Percentiles rank a stretch among this genome's conserved stretches.
These are phyloP conservation scores for Anagyrus pseudococci DNA, from an alignment of 2,888 invertebrate genomes.

Conservation along the genomic window DNA sequence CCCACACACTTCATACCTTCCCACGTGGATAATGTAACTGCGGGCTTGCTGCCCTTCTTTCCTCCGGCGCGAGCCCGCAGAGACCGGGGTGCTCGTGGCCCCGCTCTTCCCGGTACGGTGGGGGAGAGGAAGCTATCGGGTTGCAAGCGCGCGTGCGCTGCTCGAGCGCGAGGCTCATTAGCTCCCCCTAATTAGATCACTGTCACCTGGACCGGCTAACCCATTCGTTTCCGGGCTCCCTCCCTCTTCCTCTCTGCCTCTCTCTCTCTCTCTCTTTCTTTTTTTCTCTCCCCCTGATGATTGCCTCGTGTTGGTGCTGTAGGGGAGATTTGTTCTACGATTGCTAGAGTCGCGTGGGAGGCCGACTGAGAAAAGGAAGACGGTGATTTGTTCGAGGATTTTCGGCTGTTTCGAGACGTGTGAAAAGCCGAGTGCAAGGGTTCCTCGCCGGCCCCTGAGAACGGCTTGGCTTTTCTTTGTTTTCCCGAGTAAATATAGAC, in stretches of 20 bases:
- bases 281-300: no score
- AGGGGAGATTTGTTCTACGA: background rate
- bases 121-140: slow-evolving; percentile 21
- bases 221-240: slow-evolving; percentile 24
- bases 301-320: no score
- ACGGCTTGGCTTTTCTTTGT: background rate
- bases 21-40: slow-evolving; percentile 61
- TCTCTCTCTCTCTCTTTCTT: no score
- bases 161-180: slow-evolving; percentile 28
- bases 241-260: no score
- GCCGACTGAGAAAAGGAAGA: background rate
- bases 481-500: background rate
- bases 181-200: slow-evolving; percentile 36
- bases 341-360: background rate
- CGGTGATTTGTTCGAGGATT: background rate
- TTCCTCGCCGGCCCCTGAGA: background rate
- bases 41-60: slow-evolving; percentile 44
- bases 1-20: no score
- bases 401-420: background rate
- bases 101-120: background rate
- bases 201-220: slow-evolving; percentile 28
- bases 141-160: slow-evolving; percentile 19
- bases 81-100: slow-evolving; percentile 1
- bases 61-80: background rate
- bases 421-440: background rate